Evolutionary conservation across 2,888 invertebrate genomes (phyloP), one percentile per base, ranked within the genome.

Genomic region (Phymatocera aterrima): DNA sequence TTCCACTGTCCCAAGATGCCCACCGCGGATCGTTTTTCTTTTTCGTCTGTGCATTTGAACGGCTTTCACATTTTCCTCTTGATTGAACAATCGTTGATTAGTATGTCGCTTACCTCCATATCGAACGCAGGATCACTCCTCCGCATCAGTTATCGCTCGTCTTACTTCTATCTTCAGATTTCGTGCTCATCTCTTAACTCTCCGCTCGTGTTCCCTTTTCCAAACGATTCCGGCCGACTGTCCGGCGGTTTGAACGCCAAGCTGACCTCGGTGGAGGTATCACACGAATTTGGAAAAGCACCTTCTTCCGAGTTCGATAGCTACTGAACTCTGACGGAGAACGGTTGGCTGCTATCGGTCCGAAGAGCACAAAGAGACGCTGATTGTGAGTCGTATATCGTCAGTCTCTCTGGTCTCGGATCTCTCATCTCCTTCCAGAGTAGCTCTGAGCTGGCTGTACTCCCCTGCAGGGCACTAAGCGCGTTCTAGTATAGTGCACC

Each of bases 91-190:
- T 1, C 12, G 5, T 12, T 12, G 4, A 15, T n/a, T n/a, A n/a
- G n/a, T n/a, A n/a, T n/a, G n/a, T n/a, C n/a, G 46, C 68, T 68
- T n/a, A 68, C 68, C 68, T 46, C 46, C 46, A 68, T 68, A 28
- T 18, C 61, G 37, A 28, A 6, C n/a, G 31, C 3, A 31, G 28
- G 28, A 12, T 2, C 12, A 24, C 3, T 12, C 3, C 31, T 60
- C 10, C 24, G 24, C 6, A 1, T n/a, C 5, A 12, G 12, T 34
- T n/a, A 34, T 28, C 8, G 24, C 21, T 54, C 21, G 2, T 10
- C 4, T 8, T 54, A 10, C 8, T 54, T 21, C 2, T 24, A 3
- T 21, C 54, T 18, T n/a, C 60, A n/a, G n/a, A n/a, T 64, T 64
- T 64, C 8, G 21, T 37, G n/a, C n/a, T n/a, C 61, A 64, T 64